A percentile compares a stretch with the other conserved stretches of the same genome.
Evolutionary conservation across 2,888 invertebrate species (phyloP).

Genomic region (Escarpia spicata): DNA sequence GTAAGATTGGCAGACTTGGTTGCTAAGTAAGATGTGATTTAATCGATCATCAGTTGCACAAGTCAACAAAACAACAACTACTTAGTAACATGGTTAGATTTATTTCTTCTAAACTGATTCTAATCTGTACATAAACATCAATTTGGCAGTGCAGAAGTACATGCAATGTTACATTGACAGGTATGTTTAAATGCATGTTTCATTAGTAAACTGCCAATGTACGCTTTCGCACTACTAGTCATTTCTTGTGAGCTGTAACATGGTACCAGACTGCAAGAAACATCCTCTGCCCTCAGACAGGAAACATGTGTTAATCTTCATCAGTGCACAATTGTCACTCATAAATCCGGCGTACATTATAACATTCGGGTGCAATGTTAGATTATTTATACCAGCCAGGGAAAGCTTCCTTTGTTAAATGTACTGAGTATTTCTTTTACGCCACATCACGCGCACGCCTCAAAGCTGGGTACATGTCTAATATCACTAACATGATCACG

Average conservation of each 20-base stretch:
- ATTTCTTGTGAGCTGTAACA: too few species aligned
- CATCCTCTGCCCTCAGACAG: too few species aligned
- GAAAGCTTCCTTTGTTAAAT: neutral
- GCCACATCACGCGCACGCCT: neutral
- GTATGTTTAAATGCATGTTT: conserved; percentile 6
- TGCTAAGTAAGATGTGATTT: too few species aligned
- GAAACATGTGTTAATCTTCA: neutral
- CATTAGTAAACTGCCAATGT: neutral
- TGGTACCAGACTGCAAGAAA: neutral
- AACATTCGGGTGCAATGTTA: neutral
- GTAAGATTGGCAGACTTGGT: too few species aligned
- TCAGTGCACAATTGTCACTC: neutral
- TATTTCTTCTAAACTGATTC: neutral
- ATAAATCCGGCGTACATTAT: neutral
- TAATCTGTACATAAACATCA: neutral
- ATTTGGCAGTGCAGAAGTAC: neutral
- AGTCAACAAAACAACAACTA: neutral
- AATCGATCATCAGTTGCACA: neutral
- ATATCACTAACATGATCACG: neutral
- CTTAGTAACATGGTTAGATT: neutral
- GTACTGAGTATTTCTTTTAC: neutral
- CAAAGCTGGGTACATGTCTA: neutral
- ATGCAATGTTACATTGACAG: neutral
- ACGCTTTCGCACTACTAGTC: neutral
- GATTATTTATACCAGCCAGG: neutral